These are phyloP conservation scores for Helobdella robusta DNA, from an alignment of 2,888 invertebrate species.

Conservation along the genomic window DNA sequence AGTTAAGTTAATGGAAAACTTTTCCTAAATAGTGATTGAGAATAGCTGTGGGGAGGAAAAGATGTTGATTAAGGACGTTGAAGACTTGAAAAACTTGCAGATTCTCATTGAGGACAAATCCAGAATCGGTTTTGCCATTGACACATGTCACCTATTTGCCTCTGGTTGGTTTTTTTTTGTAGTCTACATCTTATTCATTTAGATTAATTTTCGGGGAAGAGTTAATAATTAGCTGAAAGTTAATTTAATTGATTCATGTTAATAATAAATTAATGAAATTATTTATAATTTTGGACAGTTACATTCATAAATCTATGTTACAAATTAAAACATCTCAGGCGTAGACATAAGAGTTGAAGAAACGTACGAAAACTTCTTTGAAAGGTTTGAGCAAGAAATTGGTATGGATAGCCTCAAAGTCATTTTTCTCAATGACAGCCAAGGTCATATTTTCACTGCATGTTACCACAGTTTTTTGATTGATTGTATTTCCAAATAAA, in stretches of 20 bases:
- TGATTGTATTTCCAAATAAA: too few species aligned
- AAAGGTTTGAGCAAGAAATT: constrained; percentile 43
- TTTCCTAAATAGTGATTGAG: constrained; percentile 43
- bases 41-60: constrained; percentile 50
- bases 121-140: constrained; percentile 51
- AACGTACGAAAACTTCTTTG: constrained; percentile 47
- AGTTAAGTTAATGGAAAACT: too few species aligned
- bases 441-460: too few species aligned
- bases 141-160: constrained; percentile 52
- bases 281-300: too few species aligned
- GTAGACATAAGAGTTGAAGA: constrained; percentile 48
- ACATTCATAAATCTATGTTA: too few species aligned
- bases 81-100: constrained; percentile 47
- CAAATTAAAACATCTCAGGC: constrained; percentile 39
- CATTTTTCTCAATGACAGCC: constrained; percentile 53
- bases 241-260: too few species aligned
- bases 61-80: constrained; percentile 50
- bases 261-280: too few species aligned
- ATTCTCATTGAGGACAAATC: constrained; percentile 44
- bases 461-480: too few species aligned
- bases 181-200: not conserved
- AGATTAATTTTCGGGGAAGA: too few species aligned
- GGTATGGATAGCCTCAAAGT: constrained; percentile 50
- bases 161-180: constrained; percentile 42
- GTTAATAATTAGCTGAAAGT: too few species aligned